A percentile compares a stretch with the other conserved stretches of the same genome.
phyloP scores from a whole-genome alignment of 2,888 invertebrate species.

The Luffia ferchaultella region DNA sequence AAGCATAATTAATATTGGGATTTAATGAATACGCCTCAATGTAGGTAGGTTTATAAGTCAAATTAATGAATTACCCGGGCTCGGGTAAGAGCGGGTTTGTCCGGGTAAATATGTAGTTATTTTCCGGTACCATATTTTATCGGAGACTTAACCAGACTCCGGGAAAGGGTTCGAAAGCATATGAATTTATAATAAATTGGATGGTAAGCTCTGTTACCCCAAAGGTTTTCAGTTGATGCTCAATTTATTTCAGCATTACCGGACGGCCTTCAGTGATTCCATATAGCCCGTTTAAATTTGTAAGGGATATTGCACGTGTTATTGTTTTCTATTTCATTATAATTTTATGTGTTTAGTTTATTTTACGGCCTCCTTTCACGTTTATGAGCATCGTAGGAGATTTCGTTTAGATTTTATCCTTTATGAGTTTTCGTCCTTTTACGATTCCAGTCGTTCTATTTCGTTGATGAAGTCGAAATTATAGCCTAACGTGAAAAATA shows the following conservation, averaged over 20 bases:
- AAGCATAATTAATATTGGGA: background rate
- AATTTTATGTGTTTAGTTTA: too few relatives aligned
- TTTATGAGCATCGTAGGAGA: too few relatives aligned
- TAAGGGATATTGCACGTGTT: background rate
- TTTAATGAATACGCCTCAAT: background rate
- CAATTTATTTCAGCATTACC: constrained; percentile 20
- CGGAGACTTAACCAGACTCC: background rate
- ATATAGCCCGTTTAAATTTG: background rate
- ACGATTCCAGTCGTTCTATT: too few relatives aligned
- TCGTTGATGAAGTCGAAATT: too few relatives aligned
- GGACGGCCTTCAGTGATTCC: background rate
- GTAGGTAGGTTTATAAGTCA: background rate
- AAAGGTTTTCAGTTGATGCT: constrained; percentile 12
- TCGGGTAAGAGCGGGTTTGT: background rate
- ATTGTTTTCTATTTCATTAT: background rate
- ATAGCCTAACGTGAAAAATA: too few relatives aligned
- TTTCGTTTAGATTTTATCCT: too few relatives aligned
- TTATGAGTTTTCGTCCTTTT: too few relatives aligned
- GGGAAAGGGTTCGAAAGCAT: constrained; percentile 21
- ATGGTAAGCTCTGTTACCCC: constrained; percentile 22
- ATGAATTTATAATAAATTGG: constrained; percentile 37
- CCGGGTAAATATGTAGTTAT: background rate
- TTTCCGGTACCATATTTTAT: background rate
- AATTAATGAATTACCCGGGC: background rate
- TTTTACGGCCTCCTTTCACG: too few relatives aligned